These are phyloP conservation scores for Aphelinus atriplicis DNA, from an alignment of 1,140 invertebrate species.

Conservation along the genomic window DNA sequence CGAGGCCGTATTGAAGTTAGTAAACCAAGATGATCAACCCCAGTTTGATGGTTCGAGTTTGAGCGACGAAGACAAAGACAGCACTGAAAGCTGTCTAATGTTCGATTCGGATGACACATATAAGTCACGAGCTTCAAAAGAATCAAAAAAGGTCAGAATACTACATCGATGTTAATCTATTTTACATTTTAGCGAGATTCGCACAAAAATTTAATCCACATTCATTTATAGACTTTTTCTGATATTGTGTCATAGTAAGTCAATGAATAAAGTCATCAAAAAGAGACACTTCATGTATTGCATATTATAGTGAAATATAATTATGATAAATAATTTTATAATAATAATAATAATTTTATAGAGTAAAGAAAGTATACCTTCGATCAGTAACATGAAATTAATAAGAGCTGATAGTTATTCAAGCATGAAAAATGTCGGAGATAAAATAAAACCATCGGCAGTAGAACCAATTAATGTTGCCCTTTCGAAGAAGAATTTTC, in stretches of 20 bases:
- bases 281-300: no score
- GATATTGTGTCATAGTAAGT: no score
- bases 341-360: not conserved
- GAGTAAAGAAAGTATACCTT: not conserved
- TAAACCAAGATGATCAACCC: slow-evolving; percentile 6
- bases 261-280: no score
- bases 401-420: not conserved
- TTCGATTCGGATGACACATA: slow-evolving; percentile 31
- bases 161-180: no score
- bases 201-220: not conserved
- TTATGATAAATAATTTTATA: not conserved
- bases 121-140: not conserved
- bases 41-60: not conserved
- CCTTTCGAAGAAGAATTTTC: slow-evolving; percentile 57
- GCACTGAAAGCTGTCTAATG: slow-evolving; percentile 1
- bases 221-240: not conserved
- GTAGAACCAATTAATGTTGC: slow-evolving; percentile 64
- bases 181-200: no score
- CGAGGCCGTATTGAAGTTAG: not conserved
- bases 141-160: not conserved
- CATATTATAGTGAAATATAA: no score
- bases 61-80: not conserved
- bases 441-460: not conserved
- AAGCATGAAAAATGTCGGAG: not conserved
- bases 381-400: not conserved